Evolutionary conservation across 2,113 vertebrate genomes (phyloP).

Genomic region (Micronycteris hirsuta): DNA sequence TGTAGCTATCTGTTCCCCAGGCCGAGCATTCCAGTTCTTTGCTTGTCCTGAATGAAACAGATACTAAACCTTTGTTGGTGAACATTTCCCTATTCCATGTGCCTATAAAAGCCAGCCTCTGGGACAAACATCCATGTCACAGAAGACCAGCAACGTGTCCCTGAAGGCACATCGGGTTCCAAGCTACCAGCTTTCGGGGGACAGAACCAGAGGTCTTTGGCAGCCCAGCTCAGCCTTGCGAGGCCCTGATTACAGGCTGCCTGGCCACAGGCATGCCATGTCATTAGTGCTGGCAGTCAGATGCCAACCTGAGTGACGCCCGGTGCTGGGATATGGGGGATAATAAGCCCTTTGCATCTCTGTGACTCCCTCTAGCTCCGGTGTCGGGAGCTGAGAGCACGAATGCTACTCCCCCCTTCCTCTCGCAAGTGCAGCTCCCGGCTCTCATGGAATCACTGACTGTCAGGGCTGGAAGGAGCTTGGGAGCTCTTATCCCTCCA

Average conservation of each 20-base stretch:
- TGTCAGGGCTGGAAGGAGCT: background rate
- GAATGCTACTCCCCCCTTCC: background rate
- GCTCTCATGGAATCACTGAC: fast-evolving
- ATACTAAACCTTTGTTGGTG: background rate
- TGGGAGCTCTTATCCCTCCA: background rate
- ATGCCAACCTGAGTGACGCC: background rate
- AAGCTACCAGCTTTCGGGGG: background rate
- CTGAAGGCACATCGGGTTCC: background rate
- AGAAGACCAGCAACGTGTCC: background rate
- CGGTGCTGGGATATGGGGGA: background rate
- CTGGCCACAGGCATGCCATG: fast-evolving
- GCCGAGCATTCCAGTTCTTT: background rate
- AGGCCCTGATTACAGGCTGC: slow-evolving; percentile 2
- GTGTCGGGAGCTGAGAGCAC: background rate
- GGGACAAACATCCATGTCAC: background rate
- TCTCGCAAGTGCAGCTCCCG: background rate
- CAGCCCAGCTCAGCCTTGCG: background rate
- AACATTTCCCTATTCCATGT: fast-evolving
- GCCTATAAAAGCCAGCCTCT: background rate
- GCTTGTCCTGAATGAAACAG: background rate
- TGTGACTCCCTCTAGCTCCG: background rate
- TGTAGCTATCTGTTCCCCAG: background rate
- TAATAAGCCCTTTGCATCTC: background rate
- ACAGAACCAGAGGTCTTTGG: background rate
- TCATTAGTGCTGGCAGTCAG: slow-evolving; percentile 25